phyloP scores from a whole-genome alignment of 2,888 invertebrate genomes.

The Papilio demoleus region DNA sequence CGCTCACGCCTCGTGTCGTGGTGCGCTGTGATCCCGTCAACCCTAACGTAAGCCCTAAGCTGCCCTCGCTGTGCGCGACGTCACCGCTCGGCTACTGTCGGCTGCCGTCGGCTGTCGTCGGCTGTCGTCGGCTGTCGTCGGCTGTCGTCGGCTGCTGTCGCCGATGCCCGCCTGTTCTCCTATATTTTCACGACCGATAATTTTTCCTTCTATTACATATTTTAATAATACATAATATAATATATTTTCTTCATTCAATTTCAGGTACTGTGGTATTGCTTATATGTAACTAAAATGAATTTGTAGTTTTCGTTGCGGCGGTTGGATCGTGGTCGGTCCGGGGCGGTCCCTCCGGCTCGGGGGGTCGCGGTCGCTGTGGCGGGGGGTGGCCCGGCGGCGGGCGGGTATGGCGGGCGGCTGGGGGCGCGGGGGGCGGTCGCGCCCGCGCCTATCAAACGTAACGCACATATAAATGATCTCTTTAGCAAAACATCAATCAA shows the following conservation, averaged over 20 bases:
- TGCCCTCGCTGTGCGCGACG: too few relatives aligned
- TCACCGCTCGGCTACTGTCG: conserved; percentile 38
- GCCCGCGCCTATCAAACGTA: conserved; percentile 64
- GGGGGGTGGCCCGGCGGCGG: background rate
- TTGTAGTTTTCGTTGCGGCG: conserved; percentile 54
- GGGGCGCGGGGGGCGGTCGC: conserved; percentile 14
- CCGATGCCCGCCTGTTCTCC: conserved; percentile 42
- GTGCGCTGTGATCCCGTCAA: too few relatives aligned
- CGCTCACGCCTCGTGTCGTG: conserved; percentile 58
- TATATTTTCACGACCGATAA: conserved; percentile 63
- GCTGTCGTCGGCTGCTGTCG: background rate
- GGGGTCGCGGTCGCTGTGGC: conserved; percentile 9
- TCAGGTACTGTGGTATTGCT: conserved; percentile 83
- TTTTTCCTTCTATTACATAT: conserved; percentile 68
- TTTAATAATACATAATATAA: conserved; percentile 49
- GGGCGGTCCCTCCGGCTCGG: too few relatives aligned
- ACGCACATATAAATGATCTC: conserved; percentile 79
- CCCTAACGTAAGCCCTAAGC: too few relatives aligned
- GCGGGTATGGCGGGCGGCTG: too few relatives aligned
- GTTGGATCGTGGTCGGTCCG: too few relatives aligned
- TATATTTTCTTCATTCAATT: conserved; percentile 57
- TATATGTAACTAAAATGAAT: conserved; percentile 74
- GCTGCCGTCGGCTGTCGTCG: background rate
- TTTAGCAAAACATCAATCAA: conserved; percentile 82
- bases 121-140: conserved; percentile 5